Conservation (phyloP, 2,888 invertebrate genomes). For the Sarcophaga carnaria region DNA sequence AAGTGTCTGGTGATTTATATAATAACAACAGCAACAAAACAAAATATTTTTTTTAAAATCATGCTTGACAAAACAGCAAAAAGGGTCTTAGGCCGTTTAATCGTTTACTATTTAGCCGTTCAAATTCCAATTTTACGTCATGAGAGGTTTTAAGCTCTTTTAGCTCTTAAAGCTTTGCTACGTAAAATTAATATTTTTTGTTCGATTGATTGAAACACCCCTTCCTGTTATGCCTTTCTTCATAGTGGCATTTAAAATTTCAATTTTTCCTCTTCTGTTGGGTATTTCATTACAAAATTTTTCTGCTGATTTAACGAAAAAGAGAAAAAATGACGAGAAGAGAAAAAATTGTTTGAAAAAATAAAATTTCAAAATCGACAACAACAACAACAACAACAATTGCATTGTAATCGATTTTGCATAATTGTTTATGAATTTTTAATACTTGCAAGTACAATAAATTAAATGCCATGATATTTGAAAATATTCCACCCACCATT, state of each 20-base stretch:
- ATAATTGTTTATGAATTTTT: constrained; percentile 76
- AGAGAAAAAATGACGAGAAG: constrained; percentile 53
- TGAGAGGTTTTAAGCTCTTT: no score
- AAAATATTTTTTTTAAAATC: background rate
- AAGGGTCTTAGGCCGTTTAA: no score
- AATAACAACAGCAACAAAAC: background rate
- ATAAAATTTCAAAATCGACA: constrained; percentile 69
- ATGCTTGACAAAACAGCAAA: background rate
- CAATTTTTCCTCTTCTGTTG: background rate
- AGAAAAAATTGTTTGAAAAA: constrained; percentile 73
- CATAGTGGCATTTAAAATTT: no score
- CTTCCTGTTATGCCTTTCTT: background rate
- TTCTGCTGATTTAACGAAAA: constrained; percentile 60
- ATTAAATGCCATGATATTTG: constrained; percentile 68
- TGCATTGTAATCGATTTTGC: constrained; percentile 80
- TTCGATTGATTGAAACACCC: background rate
- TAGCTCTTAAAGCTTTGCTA: background rate
- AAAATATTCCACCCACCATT: background rate
- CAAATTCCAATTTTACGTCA: no score
- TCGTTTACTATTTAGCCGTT: no score
- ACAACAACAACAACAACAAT: constrained; percentile 71
- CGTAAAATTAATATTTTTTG: no score
- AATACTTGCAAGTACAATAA: constrained; percentile 66
- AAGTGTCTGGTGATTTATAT: background rate
- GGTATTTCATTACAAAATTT: background rate